A percentile compares a stretch with the other conserved stretches of the same genome.
phyloP scores from a whole-genome alignment of 2,888 invertebrate genomes.

The Petrolisthes cinctipes region DNA sequence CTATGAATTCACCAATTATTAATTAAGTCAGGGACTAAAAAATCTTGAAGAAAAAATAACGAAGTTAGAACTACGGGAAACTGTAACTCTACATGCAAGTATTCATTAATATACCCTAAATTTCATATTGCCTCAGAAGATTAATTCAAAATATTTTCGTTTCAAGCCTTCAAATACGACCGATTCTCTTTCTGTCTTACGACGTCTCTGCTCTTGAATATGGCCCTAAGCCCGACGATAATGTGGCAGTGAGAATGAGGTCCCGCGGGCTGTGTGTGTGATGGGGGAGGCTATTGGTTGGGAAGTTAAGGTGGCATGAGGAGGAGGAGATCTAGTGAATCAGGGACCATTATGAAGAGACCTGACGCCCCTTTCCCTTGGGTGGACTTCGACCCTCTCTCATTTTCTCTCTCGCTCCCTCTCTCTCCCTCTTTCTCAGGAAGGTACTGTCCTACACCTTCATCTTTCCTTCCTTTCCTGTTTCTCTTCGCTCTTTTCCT shows the following conservation, averaged over 20 bases:
- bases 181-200: no score
- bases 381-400: not conserved
- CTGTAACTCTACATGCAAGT: no score
- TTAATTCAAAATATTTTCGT: no score
- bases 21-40: no score
- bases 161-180: no score
- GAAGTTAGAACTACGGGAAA: not conserved
- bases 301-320: not conserved
- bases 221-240: not conserved
- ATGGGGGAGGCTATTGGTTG: not conserved
- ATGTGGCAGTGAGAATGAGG: constrained; percentile 7
- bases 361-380: not conserved
- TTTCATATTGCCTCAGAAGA: no score
- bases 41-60: not conserved
- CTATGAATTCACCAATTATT: no score
- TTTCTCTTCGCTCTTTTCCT: not conserved
- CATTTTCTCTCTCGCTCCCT: constrained; percentile 3
- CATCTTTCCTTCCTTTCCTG: not conserved
- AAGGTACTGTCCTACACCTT: not conserved
- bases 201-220: no score
- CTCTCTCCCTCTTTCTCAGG: not conserved
- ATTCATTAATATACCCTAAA: no score
- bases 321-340: constrained; percentile 11
- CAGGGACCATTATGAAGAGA: constrained; percentile 25
- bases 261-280: not conserved